Evolutionary conservation across 1,140 invertebrate species (phyloP), one percentile per base, ranked within the genome.

Genomic region (Drosophila watanabei): DNA sequence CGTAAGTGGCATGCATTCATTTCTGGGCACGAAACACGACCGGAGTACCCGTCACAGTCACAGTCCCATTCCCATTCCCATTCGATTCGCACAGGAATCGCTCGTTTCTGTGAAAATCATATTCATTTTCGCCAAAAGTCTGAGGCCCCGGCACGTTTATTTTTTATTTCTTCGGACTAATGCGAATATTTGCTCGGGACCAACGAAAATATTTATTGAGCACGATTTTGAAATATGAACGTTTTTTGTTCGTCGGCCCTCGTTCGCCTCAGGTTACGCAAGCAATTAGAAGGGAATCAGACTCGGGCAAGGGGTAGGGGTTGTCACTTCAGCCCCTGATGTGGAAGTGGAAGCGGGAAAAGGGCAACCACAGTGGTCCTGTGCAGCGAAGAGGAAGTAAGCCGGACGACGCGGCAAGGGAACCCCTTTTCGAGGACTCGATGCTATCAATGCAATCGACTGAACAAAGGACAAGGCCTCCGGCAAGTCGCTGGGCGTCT

Each of bases 191-290:
- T 72, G 63, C 52, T 49, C 69, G 62, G 79, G 52, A 79, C 73
- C 81, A 81, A 65, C 60, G 75, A 85, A 88, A 89, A 84, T 81
- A 88, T 88, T 88, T 88, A 88, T 88, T 90, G 85, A 88, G 86
- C 86, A 88, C 85, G 85, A 88, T 85, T 88, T 85, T 85, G 78
- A 88, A 88, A 89, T 88, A 88, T 89, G 84, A 89, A 89, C 78
- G 80, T 60, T 80, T 80, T 71, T 64, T 65, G 80, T 57, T 63
- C 45, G 46, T 16, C 54, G 43, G 24, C 58, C 71, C 65, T 49
- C 57, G 78, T 52, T 52, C 61, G 84, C 81, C 75, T 89, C 85
- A 65, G 78, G 84, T 88, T 88, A 88, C 84, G 85, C 85, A 89
- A 88, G 85, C 84, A 88, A 88, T 88, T 88, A 88, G 85, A 84